phyloP scores from a whole-genome alignment of 1,140 invertebrate species.

The Metaphire vulgaris region DNA sequence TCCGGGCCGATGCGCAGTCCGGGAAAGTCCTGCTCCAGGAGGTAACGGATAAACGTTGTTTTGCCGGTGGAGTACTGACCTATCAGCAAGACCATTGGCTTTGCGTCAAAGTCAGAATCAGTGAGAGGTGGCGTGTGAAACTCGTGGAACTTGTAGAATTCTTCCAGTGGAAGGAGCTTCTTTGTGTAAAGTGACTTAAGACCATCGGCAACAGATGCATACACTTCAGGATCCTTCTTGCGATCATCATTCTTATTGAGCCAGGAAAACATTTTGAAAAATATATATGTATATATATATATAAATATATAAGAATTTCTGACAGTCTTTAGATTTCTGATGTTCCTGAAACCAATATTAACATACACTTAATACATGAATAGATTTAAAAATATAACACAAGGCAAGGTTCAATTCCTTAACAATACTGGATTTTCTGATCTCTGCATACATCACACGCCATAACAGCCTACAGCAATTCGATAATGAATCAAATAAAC shows the following conservation, averaged over 20 bases:
- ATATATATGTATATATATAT: too few species aligned
- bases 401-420: too few species aligned
- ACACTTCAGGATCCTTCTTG: slow-evolving; percentile 74
- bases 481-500: too few species aligned
- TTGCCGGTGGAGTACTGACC: slow-evolving; percentile 99
- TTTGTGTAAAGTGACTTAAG: slow-evolving; percentile 84
- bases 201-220: slow-evolving; percentile 54
- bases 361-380: too few species aligned
- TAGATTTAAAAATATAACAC: too few species aligned
- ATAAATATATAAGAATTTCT: too few species aligned
- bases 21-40: slow-evolving; percentile 52
- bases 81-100: slow-evolving; percentile 94
- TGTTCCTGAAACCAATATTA: too few species aligned
- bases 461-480: too few species aligned
- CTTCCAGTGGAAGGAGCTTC: slow-evolving; percentile 85
- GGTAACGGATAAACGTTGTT: slow-evolving; percentile 86
- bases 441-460: too few species aligned
- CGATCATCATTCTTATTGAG: slow-evolving; percentile 64
- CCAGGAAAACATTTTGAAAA: slow-evolving; percentile 69
- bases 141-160: slow-evolving; percentile 89
- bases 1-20: slow-evolving; percentile 55
- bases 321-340: too few species aligned
- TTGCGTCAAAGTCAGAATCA: slow-evolving; percentile 97
- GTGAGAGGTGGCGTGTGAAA: slow-evolving; percentile 90
- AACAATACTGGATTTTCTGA: too few species aligned